A percentile compares a stretch with the other conserved stretches of the same genome.
phyloP scores from a whole-genome alignment of 2,888 invertebrate genomes.

The Temnothorax unifasciatus region DNA sequence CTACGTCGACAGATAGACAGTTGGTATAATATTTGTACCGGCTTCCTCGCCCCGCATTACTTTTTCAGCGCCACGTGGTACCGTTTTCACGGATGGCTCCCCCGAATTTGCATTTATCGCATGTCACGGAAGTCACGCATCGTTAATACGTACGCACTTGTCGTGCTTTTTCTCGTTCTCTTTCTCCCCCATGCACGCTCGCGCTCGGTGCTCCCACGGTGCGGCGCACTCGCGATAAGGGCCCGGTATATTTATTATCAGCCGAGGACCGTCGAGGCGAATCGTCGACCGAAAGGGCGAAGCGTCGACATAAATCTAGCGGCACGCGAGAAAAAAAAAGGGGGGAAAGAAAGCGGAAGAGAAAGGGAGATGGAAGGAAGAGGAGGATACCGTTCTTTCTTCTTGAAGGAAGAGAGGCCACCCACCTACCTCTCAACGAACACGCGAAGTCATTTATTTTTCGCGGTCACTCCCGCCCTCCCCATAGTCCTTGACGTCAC shows the following conservation, averaged over 20 bases:
- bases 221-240: slow-evolving; percentile 57
- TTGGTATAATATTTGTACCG: slow-evolving; percentile 30
- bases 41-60: slow-evolving; percentile 41
- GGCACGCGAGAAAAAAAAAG: slow-evolving; percentile 62
- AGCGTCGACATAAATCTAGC: slow-evolving; percentile 69
- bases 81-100: slow-evolving; percentile 77
- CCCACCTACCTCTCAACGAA: slow-evolving; percentile 64
- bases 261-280: slow-evolving; percentile 56
- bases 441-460: slow-evolving; percentile 75
- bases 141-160: slow-evolving; percentile 73
- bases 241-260: slow-evolving; percentile 70
- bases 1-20: slow-evolving; percentile 46
- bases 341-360: slow-evolving; percentile 32
- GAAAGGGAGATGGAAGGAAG: slow-evolving; percentile 30
- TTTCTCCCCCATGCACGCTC: background rate
- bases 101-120: slow-evolving; percentile 79
- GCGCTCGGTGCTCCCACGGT: slow-evolving; percentile 28
- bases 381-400: slow-evolving; percentile 53
- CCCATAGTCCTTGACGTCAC: background rate
- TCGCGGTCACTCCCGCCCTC: slow-evolving; percentile 41
- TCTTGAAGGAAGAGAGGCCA: slow-evolving; percentile 47
- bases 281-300: slow-evolving; percentile 55
- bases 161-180: slow-evolving; percentile 49
- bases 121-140: slow-evolving; percentile 77
- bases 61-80: slow-evolving; percentile 76